Evolutionary conservation across 1,140 invertebrate species (phyloP).

Genomic region (Halictus rubicundus): DNA sequence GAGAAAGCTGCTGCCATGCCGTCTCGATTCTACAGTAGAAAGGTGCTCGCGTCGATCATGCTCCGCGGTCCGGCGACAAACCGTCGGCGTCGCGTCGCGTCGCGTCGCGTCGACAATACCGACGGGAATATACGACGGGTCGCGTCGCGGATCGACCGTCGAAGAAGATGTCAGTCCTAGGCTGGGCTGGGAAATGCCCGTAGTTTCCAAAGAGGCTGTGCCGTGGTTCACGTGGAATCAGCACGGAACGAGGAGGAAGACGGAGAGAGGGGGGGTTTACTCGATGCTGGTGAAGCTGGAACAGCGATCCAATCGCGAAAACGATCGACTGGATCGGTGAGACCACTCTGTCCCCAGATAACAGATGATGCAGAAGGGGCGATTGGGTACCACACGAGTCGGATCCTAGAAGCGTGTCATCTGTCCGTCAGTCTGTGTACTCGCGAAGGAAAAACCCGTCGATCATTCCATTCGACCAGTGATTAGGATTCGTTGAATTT

Average conservation of each 20-base stretch:
- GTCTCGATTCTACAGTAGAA: not conserved
- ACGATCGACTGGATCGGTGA: not conserved
- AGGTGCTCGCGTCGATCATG: constrained; percentile 8
- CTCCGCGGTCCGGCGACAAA: not conserved
- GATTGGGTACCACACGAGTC: not conserved
- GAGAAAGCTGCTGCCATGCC: not conserved
- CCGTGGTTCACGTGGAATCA: not conserved
- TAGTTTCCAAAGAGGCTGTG: constrained; percentile 38
- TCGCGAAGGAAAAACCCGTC: constrained; percentile 22
- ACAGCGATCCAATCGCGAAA: not conserved
- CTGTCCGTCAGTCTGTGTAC: constrained; percentile 8
- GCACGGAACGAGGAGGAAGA: not conserved
- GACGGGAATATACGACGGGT: too few relatives aligned
- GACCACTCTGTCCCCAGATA: not conserved
- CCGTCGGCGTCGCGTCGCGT: not conserved
- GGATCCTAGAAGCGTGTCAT: not conserved
- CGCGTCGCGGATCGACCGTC: not conserved
- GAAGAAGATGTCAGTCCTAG: constrained; percentile 2
- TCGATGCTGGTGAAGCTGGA: not conserved
- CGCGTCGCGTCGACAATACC: too few relatives aligned
- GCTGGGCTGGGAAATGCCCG: constrained; percentile 15
- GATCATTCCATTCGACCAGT: constrained; percentile 47
- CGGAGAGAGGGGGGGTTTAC: not conserved
- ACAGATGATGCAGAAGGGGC: not conserved
- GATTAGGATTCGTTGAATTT: constrained; percentile 28